These are phyloP conservation scores for Erebia palarica DNA, from an alignment of 2,888 invertebrate species.

Conservation along the genomic window DNA sequence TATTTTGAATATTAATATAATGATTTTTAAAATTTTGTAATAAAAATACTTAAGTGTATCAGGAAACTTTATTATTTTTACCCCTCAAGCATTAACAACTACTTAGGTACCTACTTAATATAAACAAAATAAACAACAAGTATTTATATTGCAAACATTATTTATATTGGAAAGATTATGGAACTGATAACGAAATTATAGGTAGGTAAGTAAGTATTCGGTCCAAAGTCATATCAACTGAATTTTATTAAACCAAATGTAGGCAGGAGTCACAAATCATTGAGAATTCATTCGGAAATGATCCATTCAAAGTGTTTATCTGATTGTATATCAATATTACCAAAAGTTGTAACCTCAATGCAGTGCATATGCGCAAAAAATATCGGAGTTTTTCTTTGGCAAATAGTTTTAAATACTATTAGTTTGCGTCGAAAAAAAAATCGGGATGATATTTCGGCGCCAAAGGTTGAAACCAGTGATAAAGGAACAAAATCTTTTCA, in stretches of 20 bases:
- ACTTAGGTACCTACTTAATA: no score
- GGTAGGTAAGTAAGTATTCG: background rate
- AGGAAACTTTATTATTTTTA: constrained; percentile 3
- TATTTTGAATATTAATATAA: no score
- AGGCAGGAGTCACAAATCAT: background rate
- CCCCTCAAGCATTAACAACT: background rate
- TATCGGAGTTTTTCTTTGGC: background rate
- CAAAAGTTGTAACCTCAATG: background rate
- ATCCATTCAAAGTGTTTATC: background rate
- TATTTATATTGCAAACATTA: background rate
- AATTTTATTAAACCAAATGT: constrained; percentile 6
- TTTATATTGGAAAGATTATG: background rate
- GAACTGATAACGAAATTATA: constrained; percentile 1
- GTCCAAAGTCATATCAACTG: constrained; percentile 1
- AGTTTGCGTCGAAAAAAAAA: background rate
- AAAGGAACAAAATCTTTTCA: background rate
- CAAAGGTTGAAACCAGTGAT: background rate
- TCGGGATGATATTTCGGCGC: background rate
- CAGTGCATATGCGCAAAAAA: background rate
- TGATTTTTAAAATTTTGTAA: constrained; percentile 7
- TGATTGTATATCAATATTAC: background rate
- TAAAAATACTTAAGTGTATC: constrained; percentile 12
- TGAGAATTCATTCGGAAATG: constrained; percentile 5
- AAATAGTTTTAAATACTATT: background rate
- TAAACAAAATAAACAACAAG: no score